Conservation (phyloP, 2,113 vertebrate genomes). For the Chlorodrepanis virens region DNA sequence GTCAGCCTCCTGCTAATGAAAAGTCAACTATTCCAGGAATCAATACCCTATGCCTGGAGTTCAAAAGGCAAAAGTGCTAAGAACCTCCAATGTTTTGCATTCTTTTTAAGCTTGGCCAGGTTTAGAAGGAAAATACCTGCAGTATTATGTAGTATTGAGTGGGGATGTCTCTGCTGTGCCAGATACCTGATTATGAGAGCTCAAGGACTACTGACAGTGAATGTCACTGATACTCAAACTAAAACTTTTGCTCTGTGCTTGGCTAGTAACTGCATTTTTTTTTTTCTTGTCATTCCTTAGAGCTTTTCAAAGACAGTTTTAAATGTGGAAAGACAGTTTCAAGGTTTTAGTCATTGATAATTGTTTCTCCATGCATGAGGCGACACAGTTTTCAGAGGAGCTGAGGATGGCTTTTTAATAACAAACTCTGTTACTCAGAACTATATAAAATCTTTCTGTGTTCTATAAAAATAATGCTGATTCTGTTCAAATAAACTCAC, state of each 20-base stretch:
- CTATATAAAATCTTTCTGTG: background rate
- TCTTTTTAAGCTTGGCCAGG: background rate
- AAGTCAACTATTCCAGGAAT: background rate
- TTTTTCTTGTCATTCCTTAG: background rate
- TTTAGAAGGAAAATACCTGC: background rate
- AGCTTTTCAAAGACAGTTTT: background rate
- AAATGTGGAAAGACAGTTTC: background rate
- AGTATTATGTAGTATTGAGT: background rate
- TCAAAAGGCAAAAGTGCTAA: background rate
- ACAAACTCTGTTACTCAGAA: background rate
- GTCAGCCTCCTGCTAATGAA: background rate
- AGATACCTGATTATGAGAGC: background rate
- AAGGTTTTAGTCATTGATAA: background rate
- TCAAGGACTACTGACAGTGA: background rate
- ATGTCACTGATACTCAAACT: background rate
- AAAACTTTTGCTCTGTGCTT: background rate
- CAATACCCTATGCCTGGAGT: background rate
- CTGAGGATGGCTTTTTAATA: background rate
- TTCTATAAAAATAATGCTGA: slow-evolving; percentile 31
- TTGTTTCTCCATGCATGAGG: background rate
- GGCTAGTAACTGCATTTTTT: background rate
- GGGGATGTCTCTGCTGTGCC: background rate
- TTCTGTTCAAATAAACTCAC: slow-evolving; percentile 33
- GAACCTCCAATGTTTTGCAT: background rate
- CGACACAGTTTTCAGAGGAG: background rate